phyloP scores from a whole-genome alignment of 2,113 vertebrate genomes.

The Ifrita kowaldi region DNA sequence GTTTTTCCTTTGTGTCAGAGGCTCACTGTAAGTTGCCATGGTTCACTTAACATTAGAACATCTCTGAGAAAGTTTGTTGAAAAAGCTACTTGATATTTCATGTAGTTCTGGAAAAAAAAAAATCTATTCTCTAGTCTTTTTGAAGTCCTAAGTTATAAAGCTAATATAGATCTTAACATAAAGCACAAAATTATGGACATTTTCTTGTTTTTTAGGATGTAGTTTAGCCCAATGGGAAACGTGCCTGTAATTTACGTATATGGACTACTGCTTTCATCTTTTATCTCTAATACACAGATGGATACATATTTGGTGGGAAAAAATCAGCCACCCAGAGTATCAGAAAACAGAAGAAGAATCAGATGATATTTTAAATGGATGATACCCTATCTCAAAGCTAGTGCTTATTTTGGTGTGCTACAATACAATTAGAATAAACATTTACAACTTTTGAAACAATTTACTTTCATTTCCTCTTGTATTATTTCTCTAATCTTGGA shows the following conservation, averaged over 20 bases:
- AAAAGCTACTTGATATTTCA: background rate
- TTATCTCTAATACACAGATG: background rate
- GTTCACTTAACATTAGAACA: background rate
- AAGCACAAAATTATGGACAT: background rate
- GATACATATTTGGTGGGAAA: background rate
- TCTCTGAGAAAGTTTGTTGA: background rate
- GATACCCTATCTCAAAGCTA: background rate
- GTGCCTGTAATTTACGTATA: background rate
- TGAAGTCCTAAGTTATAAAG: background rate
- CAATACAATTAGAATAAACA: background rate
- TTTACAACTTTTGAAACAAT: background rate
- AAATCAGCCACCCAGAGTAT: background rate
- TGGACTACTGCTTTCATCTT: background rate
- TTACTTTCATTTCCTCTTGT: rapidly evolving
- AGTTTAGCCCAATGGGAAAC: background rate
- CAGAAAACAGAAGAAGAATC: background rate
- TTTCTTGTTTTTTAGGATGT: background rate
- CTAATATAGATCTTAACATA: background rate
- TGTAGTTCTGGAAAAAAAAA: background rate
- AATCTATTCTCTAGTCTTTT: background rate
- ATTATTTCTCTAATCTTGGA: background rate
- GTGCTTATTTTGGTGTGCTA: background rate
- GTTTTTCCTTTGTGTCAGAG: background rate
- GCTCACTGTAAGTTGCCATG: background rate
- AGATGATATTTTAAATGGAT: background rate